phyloP scores from a whole-genome alignment of 2,888 invertebrate species.

The Yponomeuta cagnagella region DNA sequence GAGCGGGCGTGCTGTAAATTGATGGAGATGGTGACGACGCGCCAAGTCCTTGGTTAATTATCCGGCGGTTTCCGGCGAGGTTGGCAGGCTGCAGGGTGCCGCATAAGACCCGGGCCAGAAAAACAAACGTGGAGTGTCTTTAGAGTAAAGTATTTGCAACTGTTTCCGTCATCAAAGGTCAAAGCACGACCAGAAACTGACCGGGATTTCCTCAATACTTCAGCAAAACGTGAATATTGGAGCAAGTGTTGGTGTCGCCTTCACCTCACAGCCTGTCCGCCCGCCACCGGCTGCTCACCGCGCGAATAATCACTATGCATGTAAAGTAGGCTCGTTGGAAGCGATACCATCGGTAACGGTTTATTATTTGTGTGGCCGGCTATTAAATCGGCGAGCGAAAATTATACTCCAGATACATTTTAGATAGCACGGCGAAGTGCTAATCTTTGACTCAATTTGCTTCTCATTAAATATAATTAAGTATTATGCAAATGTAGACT shows the following conservation, averaged over 20 bases:
- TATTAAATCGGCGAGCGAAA: slow-evolving; percentile 12
- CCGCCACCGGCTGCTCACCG: slow-evolving; percentile 6
- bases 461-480: too few species aligned
- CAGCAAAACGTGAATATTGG: too few species aligned
- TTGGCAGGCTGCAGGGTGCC: not conserved
- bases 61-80: slow-evolving; percentile 29
- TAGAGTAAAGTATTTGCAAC: not conserved
- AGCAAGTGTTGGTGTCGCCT: too few species aligned
- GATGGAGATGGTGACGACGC: slow-evolving; percentile 61
- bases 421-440: slow-evolving; percentile 10
- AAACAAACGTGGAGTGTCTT: too few species aligned
- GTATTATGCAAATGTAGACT: not conserved
- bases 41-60: slow-evolving; percentile 63
- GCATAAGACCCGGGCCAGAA: too few species aligned
- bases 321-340: slow-evolving; percentile 12
- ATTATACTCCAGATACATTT: slow-evolving; percentile 9
- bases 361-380: slow-evolving; percentile 4
- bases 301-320: slow-evolving; percentile 12
- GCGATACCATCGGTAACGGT: slow-evolving; percentile 9
- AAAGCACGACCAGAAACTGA: too few species aligned
- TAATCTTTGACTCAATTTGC: slow-evolving; percentile 6
- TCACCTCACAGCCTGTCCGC: not conserved
- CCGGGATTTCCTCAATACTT: too few species aligned
- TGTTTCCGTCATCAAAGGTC: not conserved
- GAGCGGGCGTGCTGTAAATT: slow-evolving; percentile 47